phyloP scores from a whole-genome alignment of 2,888 invertebrate species.

The Clepsis dumicolana region DNA sequence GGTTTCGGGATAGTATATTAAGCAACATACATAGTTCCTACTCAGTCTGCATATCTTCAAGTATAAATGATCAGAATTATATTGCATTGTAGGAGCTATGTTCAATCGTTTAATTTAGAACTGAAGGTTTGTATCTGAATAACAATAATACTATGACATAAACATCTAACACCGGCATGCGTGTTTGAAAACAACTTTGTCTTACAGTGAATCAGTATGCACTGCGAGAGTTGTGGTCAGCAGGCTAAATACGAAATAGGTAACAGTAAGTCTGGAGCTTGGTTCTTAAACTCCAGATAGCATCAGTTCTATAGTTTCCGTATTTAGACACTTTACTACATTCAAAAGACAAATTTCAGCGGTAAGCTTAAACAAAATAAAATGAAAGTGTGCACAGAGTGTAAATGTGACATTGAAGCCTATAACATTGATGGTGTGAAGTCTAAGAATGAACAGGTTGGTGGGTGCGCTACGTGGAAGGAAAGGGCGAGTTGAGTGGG shows the following conservation, averaged over 20 bases:
- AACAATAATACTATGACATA: conserved; percentile 50
- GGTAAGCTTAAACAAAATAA: conserved; percentile 67
- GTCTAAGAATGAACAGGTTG: conserved; percentile 66
- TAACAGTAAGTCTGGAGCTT: conserved; percentile 57
- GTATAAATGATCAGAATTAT: not conserved
- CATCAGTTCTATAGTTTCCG: conserved; percentile 50
- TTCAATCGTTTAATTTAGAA: conserved; percentile 28
- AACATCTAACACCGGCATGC: conserved; percentile 74
- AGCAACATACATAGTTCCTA: conserved; percentile 40
- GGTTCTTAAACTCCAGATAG: conserved; percentile 58
- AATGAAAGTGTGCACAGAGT: conserved; percentile 69
- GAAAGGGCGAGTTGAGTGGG: conserved; percentile 69
- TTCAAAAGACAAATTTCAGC: conserved; percentile 69
- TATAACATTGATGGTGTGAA: conserved; percentile 62
- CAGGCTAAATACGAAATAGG: conserved; percentile 49
- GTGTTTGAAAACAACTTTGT: conserved; percentile 49
- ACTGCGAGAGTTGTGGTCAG: conserved; percentile 50
- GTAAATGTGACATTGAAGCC: conserved; percentile 68
- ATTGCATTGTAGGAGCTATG: conserved; percentile 38
- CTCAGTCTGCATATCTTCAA: conserved; percentile 4
- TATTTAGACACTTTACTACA: conserved; percentile 70
- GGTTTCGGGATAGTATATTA: conserved; percentile 12
- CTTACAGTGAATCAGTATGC: conserved; percentile 52
- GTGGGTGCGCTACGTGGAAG: conserved; percentile 67
- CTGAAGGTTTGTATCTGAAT: conserved; percentile 41